phyloP scores from a whole-genome alignment of 1,140 invertebrate genomes.

The Caenorhabditis brenneri region DNA sequence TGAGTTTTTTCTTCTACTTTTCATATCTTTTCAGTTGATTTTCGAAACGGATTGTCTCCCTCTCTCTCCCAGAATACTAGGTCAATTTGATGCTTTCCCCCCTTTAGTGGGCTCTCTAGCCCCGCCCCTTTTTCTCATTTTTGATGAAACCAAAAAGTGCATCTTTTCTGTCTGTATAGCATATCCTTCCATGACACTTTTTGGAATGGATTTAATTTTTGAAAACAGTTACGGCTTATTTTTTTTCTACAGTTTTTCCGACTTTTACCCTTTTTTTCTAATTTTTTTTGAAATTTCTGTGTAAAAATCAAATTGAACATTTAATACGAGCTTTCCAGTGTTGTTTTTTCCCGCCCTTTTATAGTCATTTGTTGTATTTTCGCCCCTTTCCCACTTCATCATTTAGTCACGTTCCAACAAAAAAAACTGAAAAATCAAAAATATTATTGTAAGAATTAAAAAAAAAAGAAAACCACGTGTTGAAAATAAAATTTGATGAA shows the following conservation, averaged over 20 bases:
- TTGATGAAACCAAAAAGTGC: not conserved
- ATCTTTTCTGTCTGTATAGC: not conserved
- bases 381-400: not conserved
- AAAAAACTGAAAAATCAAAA: not conserved
- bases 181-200: conserved; percentile 22
- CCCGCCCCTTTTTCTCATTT: not conserved
- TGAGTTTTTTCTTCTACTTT: not conserved
- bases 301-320: not conserved
- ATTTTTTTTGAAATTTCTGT: not conserved
- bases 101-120: not conserved
- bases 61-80: too few species aligned
- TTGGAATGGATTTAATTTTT: not conserved
- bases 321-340: conserved; percentile 20
- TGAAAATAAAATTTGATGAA: not conserved
- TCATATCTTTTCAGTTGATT: not conserved
- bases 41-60: too few species aligned
- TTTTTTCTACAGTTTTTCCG: not conserved
- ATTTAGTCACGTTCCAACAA: not conserved
- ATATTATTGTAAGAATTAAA: not conserved
- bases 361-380: too few species aligned
- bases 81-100: too few species aligned
- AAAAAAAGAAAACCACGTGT: not conserved
- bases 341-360: not conserved
- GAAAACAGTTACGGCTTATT: conserved; percentile 30
- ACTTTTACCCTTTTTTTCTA: not conserved